These are phyloP conservation scores for Podarcis lilfordi DNA, from an alignment of 2,797 vertebrate genomes.

Conservation along the genomic window DNA sequence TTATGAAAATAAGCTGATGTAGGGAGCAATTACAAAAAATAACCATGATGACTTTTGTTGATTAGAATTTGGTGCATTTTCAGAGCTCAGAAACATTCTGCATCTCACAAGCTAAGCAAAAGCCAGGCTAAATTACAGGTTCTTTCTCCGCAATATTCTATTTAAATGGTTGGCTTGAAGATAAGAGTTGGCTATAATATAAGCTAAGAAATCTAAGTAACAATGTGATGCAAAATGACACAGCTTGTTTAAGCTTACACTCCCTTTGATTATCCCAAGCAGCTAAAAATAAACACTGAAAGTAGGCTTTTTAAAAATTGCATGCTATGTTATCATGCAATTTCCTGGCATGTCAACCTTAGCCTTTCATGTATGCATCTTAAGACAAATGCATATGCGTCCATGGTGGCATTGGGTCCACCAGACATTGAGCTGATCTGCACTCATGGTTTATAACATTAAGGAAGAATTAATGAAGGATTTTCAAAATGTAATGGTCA, in stretches of 20 bases:
- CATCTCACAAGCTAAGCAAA: conserved; percentile 38
- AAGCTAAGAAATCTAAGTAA: conserved; percentile 56
- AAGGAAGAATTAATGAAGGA: too few species aligned
- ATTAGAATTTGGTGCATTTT: conserved; percentile 64
- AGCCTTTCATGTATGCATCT: neutral
- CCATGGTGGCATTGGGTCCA: neutral
- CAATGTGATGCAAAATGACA: conserved; percentile 56
- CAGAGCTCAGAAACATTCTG: conserved; percentile 26
- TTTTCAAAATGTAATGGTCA: too few species aligned
- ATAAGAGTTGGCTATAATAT: conserved; percentile 56
- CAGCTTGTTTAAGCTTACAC: conserved; percentile 43
- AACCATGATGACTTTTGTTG: conserved; percentile 61
- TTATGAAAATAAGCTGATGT: conserved; percentile 77
- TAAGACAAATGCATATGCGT: neutral
- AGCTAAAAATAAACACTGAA: conserved; percentile 52
- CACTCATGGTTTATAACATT: too few species aligned
- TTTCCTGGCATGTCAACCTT: conserved; percentile 24
- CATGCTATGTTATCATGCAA: conserved; percentile 50
- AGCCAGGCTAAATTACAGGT: conserved; percentile 44
- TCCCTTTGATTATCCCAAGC: conserved; percentile 47
- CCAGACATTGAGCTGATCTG: neutral
- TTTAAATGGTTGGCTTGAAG: conserved; percentile 60
- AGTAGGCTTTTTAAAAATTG: conserved; percentile 35
- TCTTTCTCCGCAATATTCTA: conserved; percentile 27
- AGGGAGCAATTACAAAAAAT: conserved; percentile 71